Base-by-base conservation (phyloP, 1,140 invertebrate species). In the Globodera rostochiensis region DNA sequence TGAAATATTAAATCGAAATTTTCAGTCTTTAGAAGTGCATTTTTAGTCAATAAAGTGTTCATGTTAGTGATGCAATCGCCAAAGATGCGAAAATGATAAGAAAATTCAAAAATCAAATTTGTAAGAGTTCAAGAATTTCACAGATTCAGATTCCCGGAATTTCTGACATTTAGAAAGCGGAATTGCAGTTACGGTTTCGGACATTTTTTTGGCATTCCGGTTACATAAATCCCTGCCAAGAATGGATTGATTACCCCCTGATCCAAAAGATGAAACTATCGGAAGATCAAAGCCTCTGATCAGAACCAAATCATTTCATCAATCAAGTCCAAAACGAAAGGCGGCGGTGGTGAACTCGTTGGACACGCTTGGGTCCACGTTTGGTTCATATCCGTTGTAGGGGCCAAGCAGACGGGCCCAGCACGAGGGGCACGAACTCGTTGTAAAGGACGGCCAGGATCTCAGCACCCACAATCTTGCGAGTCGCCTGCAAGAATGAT, bases 331-430 rank as follows among this genome's bases (percentile, higher is more conserved):
- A 86, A 93, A 93, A 80, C 93, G 89, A 85, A 91, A 93, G 46
- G 93, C 93, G 60, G 93, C 93, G 5, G 93, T 91, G 0, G 92
- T 91, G 88, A 94, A 93, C 49, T 91, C 92, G 88, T 94, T 94
- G n/a, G 91, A 92, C 45, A 93, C 76, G 7, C 9, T 15, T 0
- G 92, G 91, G 87, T 93, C 91, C 15, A 93, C 89, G n/a, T 90
- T 82, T 7, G 87, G 84, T 84, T 93, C 91, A 84, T 93, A 94
- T 6, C 91, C 88, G 25, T 89, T 88, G 80, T 93, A 93, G 75
- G 90, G 90, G 1, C 92, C 92, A n/a, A 36, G 85, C 69, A 21
- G 81, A 50, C 25, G 73, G 74, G 50, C 86, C 90, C 15, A 90
- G 83, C 36, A 89, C 76, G 49, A 86, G 87, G 19, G 88, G 86